Percentiles rank a stretch among this genome's conserved stretches.
Conservation (phyloP, 2,113 vertebrate genomes). For the Gadus macrocephalus region DNA sequence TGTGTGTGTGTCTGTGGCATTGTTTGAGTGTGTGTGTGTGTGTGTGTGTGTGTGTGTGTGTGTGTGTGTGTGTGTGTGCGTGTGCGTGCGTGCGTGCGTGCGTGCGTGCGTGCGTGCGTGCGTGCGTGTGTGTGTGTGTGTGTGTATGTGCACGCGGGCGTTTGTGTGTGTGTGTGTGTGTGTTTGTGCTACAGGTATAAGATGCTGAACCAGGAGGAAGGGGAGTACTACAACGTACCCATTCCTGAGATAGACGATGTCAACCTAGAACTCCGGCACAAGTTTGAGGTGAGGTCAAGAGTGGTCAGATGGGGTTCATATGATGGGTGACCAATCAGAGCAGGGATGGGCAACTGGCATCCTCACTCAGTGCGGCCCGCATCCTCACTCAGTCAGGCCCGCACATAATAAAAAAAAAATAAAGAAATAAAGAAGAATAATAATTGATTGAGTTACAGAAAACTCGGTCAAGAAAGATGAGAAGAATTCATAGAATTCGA, state of each 20-base stretch:
- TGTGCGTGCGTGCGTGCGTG: not conserved
- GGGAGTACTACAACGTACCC: conserved; percentile 95
- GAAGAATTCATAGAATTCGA: too few relatives aligned
- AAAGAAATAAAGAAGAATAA: too few relatives aligned
- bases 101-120: not conserved
- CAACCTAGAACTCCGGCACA: conserved; percentile 85
- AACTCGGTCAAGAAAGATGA: too few relatives aligned
- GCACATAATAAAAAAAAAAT: too few relatives aligned
- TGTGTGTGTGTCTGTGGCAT: not conserved
- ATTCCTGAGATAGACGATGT: conserved; percentile 89
- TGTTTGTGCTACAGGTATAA: conserved; percentile 80
- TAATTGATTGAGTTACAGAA: too few relatives aligned
- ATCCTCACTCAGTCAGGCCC: too few relatives aligned
- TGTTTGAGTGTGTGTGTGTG: not conserved
- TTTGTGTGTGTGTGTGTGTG: not conserved
- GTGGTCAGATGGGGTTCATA: too few relatives aligned
- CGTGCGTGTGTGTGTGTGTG: conserved; percentile 4
- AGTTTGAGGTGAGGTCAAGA: too few relatives aligned
- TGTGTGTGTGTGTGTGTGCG: conserved; percentile 5
- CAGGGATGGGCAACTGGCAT: too few relatives aligned
- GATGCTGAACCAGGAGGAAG: conserved; percentile 91
- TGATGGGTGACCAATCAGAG: not conserved
- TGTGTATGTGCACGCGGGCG: not conserved
- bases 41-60: not conserved
- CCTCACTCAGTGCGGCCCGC: too few relatives aligned